Evolutionary conservation across 2,797 vertebrate species (phyloP), one percentile per base, ranked within the genome.

Genomic region (Labeo calbasu): DNA sequence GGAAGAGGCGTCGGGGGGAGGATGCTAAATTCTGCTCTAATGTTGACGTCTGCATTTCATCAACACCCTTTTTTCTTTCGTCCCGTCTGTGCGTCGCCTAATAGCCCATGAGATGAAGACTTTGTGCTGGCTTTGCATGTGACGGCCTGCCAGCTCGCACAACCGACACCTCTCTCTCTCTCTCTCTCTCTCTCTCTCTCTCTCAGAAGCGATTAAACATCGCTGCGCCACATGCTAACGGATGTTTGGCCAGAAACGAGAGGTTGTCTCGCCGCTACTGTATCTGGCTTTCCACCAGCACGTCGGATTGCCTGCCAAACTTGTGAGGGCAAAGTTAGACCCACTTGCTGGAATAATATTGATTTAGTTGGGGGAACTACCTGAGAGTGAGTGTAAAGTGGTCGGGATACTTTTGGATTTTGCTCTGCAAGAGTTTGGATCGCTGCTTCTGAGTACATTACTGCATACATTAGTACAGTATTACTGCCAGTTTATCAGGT

Each of bases 41-140:
- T 92, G 91, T 94, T 94, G 93, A 94, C 88, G 90, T 94, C 94
- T 94, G 93, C 91, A 91, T 94, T 95, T 94, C 92, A 92, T 94
- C 92, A 92, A 93, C 92, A 89, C 87, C 83, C 68, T 89, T 93
- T 91, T 90, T 90, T 90, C 77, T 77, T 65, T 75, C 55, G 36
- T n/a, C 69, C 65, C 84, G 85, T 68, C 87, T 87, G 68, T 75
- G 85, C 77, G 89, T 88, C 88, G 86, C 84, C 87, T 90, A 82
- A 90, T 92, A 89, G 90, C 85, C 88, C 66, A 76, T 8, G 23
- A 83, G 82, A 83, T 77, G 81, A 87, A 84, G 85, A 87, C 63
- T 78, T 70, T 86, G 81, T 83, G 85, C 75, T 86, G 82, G 82
- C 61, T 77, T 83, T n/a, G 51, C 63, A 53, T 71, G 76, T 82